Evolutionary conservation across 2,888 invertebrate species (phyloP).

Genomic region (Nudaria mundana): DNA sequence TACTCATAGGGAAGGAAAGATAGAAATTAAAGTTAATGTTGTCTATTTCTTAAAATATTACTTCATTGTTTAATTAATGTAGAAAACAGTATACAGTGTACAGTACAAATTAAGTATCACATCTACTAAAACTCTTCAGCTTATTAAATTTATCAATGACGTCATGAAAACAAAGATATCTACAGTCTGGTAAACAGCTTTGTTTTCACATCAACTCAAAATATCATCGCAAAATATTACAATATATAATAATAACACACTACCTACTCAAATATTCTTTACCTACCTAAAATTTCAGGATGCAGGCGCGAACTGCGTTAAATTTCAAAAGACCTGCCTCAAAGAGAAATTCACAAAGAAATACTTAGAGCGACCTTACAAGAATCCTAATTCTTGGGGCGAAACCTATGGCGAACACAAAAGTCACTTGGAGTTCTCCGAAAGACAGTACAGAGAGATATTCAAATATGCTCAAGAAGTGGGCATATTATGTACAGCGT

Average conservation of each 20-base stretch:
- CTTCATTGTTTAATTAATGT: no score
- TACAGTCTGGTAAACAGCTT: background rate
- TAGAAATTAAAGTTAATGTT: no score
- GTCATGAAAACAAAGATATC: slow-evolving; percentile 29
- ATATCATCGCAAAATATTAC: background rate
- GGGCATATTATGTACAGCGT: slow-evolving; percentile 87
- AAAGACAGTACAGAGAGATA: slow-evolving; percentile 83
- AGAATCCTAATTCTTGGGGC: slow-evolving; percentile 87
- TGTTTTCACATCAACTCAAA: background rate
- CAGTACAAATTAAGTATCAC: no score
- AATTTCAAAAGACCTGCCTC: slow-evolving; percentile 90
- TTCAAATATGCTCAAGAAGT: slow-evolving; percentile 83
- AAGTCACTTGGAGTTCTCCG: slow-evolving; percentile 85
- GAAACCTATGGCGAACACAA: slow-evolving; percentile 91
- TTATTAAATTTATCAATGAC: slow-evolving; percentile 17
- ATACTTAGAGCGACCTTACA: slow-evolving; percentile 84
- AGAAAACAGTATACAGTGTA: no score
- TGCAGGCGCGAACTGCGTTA: slow-evolving; percentile 89
- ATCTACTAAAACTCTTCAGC: background rate
- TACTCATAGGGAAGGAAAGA: no score
- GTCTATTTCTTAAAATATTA: no score
- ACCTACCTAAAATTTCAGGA: slow-evolving; percentile 70
- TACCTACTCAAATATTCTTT: background rate
- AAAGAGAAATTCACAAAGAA: slow-evolving; percentile 85
- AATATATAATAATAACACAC: background rate